Evolutionary conservation across 2,113 vertebrate species (phyloP).

Genomic region (Elanus axillaris): DNA sequence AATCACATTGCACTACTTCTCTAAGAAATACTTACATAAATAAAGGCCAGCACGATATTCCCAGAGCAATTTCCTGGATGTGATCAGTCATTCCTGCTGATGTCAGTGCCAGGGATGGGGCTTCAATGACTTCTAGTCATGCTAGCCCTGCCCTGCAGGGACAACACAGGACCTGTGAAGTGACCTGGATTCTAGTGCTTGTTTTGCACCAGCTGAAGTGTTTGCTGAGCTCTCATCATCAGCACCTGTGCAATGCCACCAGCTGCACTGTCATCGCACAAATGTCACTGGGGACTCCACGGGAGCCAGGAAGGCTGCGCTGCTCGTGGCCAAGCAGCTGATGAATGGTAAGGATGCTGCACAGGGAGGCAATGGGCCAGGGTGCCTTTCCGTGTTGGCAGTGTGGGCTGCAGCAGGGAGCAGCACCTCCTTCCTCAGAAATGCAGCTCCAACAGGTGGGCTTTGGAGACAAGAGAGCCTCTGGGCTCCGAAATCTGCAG

Average conservation of each 20-base stretch:
- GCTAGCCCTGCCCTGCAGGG: background rate
- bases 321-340: background rate
- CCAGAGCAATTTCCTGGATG: background rate
- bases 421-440: background rate
- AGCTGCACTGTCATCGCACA: background rate
- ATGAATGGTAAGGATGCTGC: background rate
- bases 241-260: background rate
- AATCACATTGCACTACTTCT: background rate
- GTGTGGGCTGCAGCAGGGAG: background rate
- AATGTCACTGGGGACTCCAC: fast-evolving
- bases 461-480: background rate
- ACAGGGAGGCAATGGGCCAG: background rate
- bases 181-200: constrained; percentile 2
- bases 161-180: background rate
- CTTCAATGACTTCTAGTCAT: background rate
- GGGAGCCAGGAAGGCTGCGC: background rate
- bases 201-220: background rate
- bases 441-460: background rate
- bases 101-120: background rate
- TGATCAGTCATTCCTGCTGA: background rate
- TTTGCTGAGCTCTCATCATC: background rate
- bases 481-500: background rate
- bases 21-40: background rate
- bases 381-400: background rate
- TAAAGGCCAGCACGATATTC: background rate